Base-by-base conservation (phyloP, 2,888 invertebrate species). In the Leptinotarsa juncta region DNA sequence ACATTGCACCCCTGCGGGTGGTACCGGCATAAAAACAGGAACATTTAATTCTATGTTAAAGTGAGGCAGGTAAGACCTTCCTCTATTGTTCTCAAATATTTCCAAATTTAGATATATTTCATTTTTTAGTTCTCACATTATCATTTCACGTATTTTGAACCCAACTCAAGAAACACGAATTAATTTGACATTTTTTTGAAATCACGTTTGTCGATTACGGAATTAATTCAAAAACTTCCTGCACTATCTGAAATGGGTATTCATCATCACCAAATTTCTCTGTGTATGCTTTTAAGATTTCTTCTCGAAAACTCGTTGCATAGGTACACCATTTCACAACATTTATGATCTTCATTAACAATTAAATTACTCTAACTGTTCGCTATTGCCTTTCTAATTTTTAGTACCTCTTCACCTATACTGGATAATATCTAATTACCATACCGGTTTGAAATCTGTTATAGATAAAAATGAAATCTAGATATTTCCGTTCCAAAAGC, bases 1-100 rank as follows among this genome's bases (percentile, higher is more conserved):
- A 83, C 84, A 84, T 85, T 84, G 81, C 85, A 78, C 80, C 81
- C 73, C 84, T 80, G 82, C 83, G 82, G 83, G 84, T 80, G 82
- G 83, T 79, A 72, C 72, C 53, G 75, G 71, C 78, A 77, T 57
- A 75, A 77, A 76, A 80, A 81, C 81, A 81, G 81, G 81, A 79
- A 82, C 78, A 69, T 71, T 77, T 70, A 69, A 74, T 77, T 76
- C 76, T 74, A 77, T 75, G 76, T 76, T 77, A 76, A 72, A 78
- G 60, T 76, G 78, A 79, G 75, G 72, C 80, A 80, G 80, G 80
- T 80, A 80, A 79, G 75, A 76, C 67, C 73, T 75, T 71, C 49
- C 65, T 42, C 32, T 72, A 66, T 73, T 65, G 65, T 55, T 73
- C 68, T 69, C 42, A n/a, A 70, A 18, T 73, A 57, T 69, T 76